Evolutionary conservation across 2,888 invertebrate genomes (phyloP).

Genomic region (Pardosa pseudoannulata): DNA sequence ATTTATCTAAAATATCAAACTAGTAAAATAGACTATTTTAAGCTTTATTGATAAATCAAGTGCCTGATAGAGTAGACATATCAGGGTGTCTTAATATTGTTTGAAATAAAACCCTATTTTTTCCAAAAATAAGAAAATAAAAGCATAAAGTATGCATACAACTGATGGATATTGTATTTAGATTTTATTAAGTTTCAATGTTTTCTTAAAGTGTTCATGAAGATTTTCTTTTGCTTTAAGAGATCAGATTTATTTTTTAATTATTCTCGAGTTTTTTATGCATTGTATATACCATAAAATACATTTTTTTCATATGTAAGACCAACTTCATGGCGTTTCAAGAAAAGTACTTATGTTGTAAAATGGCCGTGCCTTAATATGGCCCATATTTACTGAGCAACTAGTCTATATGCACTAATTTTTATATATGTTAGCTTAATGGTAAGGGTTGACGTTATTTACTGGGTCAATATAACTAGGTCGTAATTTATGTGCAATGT

Average conservation of each 20-base stretch:
- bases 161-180: background rate
- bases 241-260: conserved; percentile 8
- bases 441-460: conserved; percentile 69
- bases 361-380: conserved; percentile 68
- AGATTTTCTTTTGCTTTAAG: background rate
- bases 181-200: background rate
- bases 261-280: conserved; percentile 26
- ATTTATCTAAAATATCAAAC: no score
- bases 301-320: conserved; percentile 52
- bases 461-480: conserved; percentile 65
- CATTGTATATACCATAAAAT: conserved; percentile 68
- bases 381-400: conserved; percentile 69
- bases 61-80: conserved; percentile 28
- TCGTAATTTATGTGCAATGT: conserved; percentile 72
- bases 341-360: conserved; percentile 72
- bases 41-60: background rate
- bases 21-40: no score
- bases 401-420: conserved; percentile 72
- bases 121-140: background rate
- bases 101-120: background rate
- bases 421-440: conserved; percentile 70
- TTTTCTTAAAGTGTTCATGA: conserved; percentile 11
- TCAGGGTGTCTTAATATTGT: conserved; percentile 16
- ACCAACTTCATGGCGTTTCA: conserved; percentile 58
- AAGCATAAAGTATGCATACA: background rate